Evolutionary conservation across 2,113 vertebrate genomes (phyloP).

Genomic region (Percopsis transmontana): DNA sequence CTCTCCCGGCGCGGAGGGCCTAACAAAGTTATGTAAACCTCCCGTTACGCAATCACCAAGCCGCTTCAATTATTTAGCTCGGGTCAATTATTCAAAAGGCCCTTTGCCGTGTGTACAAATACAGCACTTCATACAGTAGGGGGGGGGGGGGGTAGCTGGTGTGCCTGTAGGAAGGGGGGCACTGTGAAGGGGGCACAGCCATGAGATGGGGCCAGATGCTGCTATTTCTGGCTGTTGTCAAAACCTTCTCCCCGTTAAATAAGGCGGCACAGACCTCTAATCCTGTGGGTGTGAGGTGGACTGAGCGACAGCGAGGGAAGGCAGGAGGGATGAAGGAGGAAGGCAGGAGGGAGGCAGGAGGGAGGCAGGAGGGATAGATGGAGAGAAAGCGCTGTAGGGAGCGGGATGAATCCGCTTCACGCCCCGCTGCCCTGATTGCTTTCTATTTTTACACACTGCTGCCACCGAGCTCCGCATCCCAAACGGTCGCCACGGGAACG

Average conservation of each 20-base stretch:
- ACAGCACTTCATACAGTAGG: conserved; percentile 18
- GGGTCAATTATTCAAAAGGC: conserved; percentile 62
- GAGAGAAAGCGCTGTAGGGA: conserved; percentile 77
- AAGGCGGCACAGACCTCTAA: conserved; percentile 69
- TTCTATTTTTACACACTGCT: conserved; percentile 83
- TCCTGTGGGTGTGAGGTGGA: conserved; percentile 74
- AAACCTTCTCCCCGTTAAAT: conserved; percentile 66
- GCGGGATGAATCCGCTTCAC: conserved; percentile 78
- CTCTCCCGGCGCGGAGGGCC: conserved; percentile 37
- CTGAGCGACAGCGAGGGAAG: conserved; percentile 61
- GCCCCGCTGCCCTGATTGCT: conserved; percentile 79
- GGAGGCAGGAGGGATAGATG: conserved; percentile 70
- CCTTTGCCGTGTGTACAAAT: conserved; percentile 33
- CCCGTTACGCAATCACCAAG: conserved; percentile 63
- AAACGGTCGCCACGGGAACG: conserved; percentile 80
- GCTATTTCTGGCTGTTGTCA: conserved; percentile 72
- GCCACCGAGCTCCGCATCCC: conserved; percentile 75
- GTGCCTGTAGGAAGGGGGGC: conserved; percentile 29
- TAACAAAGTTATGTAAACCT: conserved; percentile 62
- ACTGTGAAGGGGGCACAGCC: conserved; percentile 46
- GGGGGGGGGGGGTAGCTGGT: conserved; percentile 33
- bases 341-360: conserved; percentile 61
- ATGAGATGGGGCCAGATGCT: conserved; percentile 66
- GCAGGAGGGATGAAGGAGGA: conserved; percentile 44
- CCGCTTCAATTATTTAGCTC: conserved; percentile 64